Conservation (phyloP, 2,113 vertebrate species). For the Lophius piscatorius region DNA sequence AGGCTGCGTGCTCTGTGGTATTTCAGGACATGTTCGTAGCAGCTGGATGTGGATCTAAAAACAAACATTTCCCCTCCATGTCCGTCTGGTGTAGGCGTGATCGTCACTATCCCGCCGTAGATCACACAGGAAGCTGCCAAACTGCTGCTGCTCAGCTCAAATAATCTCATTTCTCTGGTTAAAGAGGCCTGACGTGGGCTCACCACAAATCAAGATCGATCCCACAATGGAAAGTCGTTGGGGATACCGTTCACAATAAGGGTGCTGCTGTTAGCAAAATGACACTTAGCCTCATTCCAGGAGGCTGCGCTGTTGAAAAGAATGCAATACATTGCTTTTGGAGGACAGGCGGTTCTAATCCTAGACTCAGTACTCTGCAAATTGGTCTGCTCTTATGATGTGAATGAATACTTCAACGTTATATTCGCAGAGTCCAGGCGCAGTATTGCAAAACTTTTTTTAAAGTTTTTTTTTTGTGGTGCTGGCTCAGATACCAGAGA, state of each 20-base stretch:
- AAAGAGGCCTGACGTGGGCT: slow-evolving; percentile 16
- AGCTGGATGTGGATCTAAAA: slow-evolving; percentile 1
- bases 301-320: slow-evolving; percentile 42
- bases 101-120: neutral
- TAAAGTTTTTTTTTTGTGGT: too few species aligned
- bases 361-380: slow-evolving; percentile 8
- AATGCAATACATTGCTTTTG: slow-evolving; percentile 57
- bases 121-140: slow-evolving; percentile 26
- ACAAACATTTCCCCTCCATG: neutral
- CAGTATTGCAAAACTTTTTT: slow-evolving; percentile 7
- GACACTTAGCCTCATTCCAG: slow-evolving; percentile 53
- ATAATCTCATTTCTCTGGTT: slow-evolving; percentile 26
- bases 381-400: slow-evolving; percentile 30
- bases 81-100: neutral
- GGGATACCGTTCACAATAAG: slow-evolving; percentile 23
- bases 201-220: slow-evolving; percentile 57
- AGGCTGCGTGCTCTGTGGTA: slow-evolving; percentile 30
- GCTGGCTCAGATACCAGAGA: too few species aligned
- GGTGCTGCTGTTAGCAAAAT: slow-evolving; percentile 28
- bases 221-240: slow-evolving; percentile 31
- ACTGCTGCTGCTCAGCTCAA: slow-evolving; percentile 30
- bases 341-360: slow-evolving; percentile 44
- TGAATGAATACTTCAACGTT: slow-evolving; percentile 30
- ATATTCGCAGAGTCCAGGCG: slow-evolving; percentile 49
- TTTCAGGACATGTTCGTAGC: neutral